phyloP scores from a whole-genome alignment of 2,113 vertebrate species.

The Gopherus flavomarginatus region DNA sequence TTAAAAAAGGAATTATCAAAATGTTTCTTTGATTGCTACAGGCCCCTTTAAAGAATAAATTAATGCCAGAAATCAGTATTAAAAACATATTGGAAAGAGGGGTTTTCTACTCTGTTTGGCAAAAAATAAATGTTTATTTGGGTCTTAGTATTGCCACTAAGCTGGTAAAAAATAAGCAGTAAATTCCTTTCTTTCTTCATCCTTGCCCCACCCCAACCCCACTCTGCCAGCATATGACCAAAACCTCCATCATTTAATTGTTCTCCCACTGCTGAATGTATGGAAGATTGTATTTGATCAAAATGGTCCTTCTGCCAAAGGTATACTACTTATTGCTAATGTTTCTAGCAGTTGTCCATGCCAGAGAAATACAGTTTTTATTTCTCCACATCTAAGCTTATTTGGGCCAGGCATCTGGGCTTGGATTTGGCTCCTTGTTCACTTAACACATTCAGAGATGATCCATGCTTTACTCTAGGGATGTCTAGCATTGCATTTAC shows the following conservation, averaged over 20 bases:
- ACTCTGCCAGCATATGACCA: not conserved
- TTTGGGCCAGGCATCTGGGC: slow-evolving; percentile 28
- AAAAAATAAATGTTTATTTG: slow-evolving; percentile 45
- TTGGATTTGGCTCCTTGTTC: slow-evolving; percentile 47
- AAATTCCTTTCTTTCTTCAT: not conserved
- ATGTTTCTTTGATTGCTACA: slow-evolving; percentile 60
- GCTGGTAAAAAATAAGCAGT: not conserved
- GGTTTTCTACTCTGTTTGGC: slow-evolving; percentile 36
- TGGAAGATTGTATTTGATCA: not conserved
- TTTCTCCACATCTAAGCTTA: slow-evolving; percentile 31
- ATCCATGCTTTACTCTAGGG: slow-evolving; percentile 20
- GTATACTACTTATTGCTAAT: not conserved
- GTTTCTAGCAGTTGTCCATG: not conserved
- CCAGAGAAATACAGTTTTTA: slow-evolving; percentile 27
- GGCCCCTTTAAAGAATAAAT: slow-evolving; percentile 26
- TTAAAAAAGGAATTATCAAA: slow-evolving; percentile 53
- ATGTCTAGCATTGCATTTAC: slow-evolving; percentile 38
- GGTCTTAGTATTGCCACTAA: slow-evolving; percentile 23
- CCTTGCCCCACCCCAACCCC: not conserved
- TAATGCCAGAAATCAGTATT: slow-evolving; percentile 66
- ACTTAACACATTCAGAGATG: slow-evolving; percentile 47
- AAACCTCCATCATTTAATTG: not conserved
- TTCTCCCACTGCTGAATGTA: not conserved
- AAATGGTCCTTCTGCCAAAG: not conserved
- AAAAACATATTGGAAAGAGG: slow-evolving; percentile 60